A percentile compares a stretch with the other conserved stretches of the same genome.
phyloP scores from a whole-genome alignment of 1,140 invertebrate species.

The Solenopsis fugax region DNA sequence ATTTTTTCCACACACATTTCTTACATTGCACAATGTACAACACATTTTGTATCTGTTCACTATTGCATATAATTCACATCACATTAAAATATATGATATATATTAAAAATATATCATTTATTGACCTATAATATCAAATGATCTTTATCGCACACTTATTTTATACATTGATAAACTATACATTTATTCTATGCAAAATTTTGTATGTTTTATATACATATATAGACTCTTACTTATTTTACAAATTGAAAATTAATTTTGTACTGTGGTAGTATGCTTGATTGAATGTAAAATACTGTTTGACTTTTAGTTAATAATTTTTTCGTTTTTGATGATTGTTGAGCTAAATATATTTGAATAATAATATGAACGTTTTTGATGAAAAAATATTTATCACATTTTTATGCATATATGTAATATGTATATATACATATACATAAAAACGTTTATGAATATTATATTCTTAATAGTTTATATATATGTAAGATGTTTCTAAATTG shows the following conservation, averaged over 20 bases:
- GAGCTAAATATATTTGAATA: conserved; percentile 29
- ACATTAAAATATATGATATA: conserved; percentile 24
- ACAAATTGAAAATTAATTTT: conserved; percentile 28
- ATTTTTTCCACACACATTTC: background rate
- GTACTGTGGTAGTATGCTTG: background rate
- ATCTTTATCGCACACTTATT: background rate
- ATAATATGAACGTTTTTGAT: conserved; percentile 1
- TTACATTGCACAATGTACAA: background rate
- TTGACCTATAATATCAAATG: conserved; percentile 2
- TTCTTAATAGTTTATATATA: background rate
- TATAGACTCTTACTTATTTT: background rate
- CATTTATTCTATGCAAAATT: conserved; percentile 24
- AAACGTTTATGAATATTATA: conserved; percentile 18
- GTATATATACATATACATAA: background rate
- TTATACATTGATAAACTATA: background rate
- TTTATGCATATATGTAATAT: background rate
- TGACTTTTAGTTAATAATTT: background rate
- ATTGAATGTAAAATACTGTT: conserved; percentile 24
- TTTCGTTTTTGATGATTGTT: background rate
- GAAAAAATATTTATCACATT: background rate
- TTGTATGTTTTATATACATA: background rate
- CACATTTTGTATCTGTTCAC: background rate
- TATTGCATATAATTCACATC: conserved; percentile 10
- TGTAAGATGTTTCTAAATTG: conserved; percentile 23
- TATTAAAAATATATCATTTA: conserved; percentile 14